Evolutionary conservation across 1,140 invertebrate species (phyloP).

Genomic region (Hypsibius dujardini): DNA sequence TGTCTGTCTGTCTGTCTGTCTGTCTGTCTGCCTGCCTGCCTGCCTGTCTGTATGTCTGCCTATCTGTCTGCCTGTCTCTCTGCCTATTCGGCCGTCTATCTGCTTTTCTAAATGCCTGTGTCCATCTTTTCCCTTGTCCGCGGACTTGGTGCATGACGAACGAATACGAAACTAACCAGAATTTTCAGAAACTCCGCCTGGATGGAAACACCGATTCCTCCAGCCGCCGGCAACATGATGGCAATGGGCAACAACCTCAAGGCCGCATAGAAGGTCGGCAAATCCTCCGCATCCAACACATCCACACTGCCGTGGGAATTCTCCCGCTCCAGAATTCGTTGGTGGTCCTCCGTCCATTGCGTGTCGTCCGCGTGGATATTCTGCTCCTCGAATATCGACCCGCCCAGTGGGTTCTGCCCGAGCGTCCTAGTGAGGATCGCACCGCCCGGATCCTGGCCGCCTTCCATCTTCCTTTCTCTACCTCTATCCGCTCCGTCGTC

Average conservation of each 20-base stretch:
- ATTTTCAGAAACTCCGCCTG: not conserved
- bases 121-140: too few relatives aligned
- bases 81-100: too few relatives aligned
- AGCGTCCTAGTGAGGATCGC: not conserved
- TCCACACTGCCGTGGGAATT: not conserved
- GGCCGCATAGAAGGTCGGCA: not conserved
- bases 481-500: too few relatives aligned
- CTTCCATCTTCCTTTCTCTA: not conserved
- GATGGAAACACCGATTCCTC: not conserved
- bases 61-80: too few relatives aligned
- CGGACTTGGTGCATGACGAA: not conserved
- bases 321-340: not conserved
- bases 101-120: too few relatives aligned
- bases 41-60: too few relatives aligned
- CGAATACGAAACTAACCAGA: not conserved
- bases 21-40: too few relatives aligned
- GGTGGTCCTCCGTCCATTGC: not conserved
- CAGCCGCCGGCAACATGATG: not conserved
- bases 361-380: not conserved
- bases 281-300: not conserved
- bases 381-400: not conserved
- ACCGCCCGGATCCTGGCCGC: not conserved
- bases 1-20: too few relatives aligned
- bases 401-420: conserved; percentile 2
- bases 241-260: not conserved